A percentile compares a stretch with the other conserved stretches of the same genome.
Evolutionary conservation across 2,888 invertebrate genomes (phyloP).

Genomic region (Bombylius discolor): DNA sequence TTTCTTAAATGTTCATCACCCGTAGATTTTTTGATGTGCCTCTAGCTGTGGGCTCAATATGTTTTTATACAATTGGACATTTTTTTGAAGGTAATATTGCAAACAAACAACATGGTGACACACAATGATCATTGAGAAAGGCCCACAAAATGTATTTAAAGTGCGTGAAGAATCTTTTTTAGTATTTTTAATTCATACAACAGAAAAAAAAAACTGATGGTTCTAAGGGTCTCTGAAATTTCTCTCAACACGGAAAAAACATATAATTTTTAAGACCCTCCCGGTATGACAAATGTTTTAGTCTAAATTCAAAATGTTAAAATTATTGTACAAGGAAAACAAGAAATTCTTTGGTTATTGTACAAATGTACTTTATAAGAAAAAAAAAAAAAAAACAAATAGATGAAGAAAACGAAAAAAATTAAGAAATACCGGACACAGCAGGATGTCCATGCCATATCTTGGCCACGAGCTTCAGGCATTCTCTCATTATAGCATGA

Average conservation of each 20-base stretch:
- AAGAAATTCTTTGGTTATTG: neutral
- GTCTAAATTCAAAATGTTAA: neutral
- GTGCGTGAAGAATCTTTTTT: neutral
- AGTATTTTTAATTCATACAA: too few species aligned
- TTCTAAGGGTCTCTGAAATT: neutral
- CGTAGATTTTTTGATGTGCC: neutral
- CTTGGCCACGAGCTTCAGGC: neutral
- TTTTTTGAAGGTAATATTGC: neutral
- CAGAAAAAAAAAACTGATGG: too few species aligned
- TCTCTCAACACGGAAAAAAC: neutral
- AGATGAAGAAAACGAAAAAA: neutral
- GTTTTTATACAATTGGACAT: neutral
- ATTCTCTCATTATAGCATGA: too few species aligned
- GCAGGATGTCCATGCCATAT: neutral
- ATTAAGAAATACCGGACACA: neutral
- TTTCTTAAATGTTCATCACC: neutral
- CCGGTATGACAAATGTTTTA: neutral
- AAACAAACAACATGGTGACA: neutral
- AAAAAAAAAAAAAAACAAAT: neutral
- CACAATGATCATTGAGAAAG: conserved; percentile 5
- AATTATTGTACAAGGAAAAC: neutral
- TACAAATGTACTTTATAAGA: neutral
- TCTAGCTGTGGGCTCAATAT: too few species aligned
- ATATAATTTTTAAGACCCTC: neutral
- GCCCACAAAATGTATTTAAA: neutral